A percentile compares a stretch with the other conserved stretches of the same genome.
These are phyloP conservation scores for Poecile atricapillus DNA, from an alignment of 2,113 vertebrate genomes.

Conservation along the genomic window DNA sequence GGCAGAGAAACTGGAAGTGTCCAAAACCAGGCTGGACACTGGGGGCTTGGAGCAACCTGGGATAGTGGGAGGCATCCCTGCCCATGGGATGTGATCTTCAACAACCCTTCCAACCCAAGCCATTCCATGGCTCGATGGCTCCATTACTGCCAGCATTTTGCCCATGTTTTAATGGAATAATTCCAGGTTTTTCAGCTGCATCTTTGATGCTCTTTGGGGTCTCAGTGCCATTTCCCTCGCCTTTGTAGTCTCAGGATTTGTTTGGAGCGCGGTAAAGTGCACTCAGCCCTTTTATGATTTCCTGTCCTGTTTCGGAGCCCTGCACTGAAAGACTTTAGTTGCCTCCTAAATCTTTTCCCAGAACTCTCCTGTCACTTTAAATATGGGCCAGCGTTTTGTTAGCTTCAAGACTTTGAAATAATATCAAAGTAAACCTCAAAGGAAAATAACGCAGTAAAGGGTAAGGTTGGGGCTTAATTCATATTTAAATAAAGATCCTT, in stretches of 20 bases:
- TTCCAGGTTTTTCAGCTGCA: not conserved
- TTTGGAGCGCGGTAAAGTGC: not conserved
- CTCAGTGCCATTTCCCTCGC: not conserved
- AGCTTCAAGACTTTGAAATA: conserved; percentile 49
- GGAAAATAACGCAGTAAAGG: conserved; percentile 17
- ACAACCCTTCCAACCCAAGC: not conserved
- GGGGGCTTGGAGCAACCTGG: not conserved
- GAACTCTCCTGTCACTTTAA: conserved; percentile 23
- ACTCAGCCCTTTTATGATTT: conserved; percentile 20
- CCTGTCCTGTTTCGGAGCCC: not conserved
- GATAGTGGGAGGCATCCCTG: not conserved
- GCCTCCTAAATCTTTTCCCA: conserved; percentile 29
- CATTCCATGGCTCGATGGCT: accelerated
- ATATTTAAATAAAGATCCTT: conserved; percentile 50
- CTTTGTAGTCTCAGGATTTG: not conserved
- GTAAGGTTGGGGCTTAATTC: conserved; percentile 28
- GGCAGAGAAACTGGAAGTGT: not conserved
- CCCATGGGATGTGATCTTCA: no score
- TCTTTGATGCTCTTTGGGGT: not conserved
- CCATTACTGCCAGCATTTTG: not conserved
- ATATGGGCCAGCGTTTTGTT: conserved; percentile 21
- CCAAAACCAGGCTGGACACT: accelerated
- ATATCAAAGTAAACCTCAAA: conserved; percentile 57
- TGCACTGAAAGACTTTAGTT: not conserved
- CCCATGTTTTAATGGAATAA: not conserved